A percentile compares a stretch with the other conserved stretches of the same genome.
These are phyloP conservation scores for Athalia cordata DNA, from an alignment of 2,888 invertebrate genomes.

Conservation along the genomic window DNA sequence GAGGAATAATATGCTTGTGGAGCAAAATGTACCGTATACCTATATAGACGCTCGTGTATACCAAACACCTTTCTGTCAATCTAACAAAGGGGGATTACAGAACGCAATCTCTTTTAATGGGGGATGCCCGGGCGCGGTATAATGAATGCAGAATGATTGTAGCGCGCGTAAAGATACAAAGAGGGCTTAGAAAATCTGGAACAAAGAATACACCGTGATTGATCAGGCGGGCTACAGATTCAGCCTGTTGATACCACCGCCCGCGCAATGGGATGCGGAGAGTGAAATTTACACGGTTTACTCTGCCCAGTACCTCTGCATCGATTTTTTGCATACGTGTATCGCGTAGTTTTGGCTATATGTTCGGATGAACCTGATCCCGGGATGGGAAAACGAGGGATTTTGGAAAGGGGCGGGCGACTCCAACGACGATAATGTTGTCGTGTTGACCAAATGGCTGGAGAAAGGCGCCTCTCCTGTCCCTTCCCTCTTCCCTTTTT, in stretches of 20 bases:
- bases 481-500: neutral
- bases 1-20: neutral
- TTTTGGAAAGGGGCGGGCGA: slow-evolving; percentile 1
- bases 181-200: slow-evolving; percentile 51
- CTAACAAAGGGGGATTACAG: slow-evolving; percentile 59
- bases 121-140: slow-evolving; percentile 53
- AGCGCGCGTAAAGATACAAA: slow-evolving; percentile 65
- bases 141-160: slow-evolving; percentile 67
- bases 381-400: slow-evolving; percentile 21
- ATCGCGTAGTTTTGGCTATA: too few relatives aligned
- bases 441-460: slow-evolving; percentile 40
- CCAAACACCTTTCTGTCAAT: slow-evolving; percentile 41
- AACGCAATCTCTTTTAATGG: slow-evolving; percentile 68
- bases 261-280: slow-evolving; percentile 1
- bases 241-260: slow-evolving; percentile 67
- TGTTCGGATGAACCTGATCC: neutral
- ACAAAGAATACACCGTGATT: slow-evolving; percentile 60
- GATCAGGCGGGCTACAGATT: slow-evolving; percentile 65
- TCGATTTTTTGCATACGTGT: neutral
- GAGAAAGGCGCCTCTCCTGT: slow-evolving; percentile 6
- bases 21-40: slow-evolving; percentile 1
- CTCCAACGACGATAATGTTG: slow-evolving; percentile 18
- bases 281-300: slow-evolving; percentile 45
- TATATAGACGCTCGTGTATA: neutral
- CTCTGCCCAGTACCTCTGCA: neutral